phyloP scores from a whole-genome alignment of 2,888 invertebrate genomes.

The Platycheirus albimanus region DNA sequence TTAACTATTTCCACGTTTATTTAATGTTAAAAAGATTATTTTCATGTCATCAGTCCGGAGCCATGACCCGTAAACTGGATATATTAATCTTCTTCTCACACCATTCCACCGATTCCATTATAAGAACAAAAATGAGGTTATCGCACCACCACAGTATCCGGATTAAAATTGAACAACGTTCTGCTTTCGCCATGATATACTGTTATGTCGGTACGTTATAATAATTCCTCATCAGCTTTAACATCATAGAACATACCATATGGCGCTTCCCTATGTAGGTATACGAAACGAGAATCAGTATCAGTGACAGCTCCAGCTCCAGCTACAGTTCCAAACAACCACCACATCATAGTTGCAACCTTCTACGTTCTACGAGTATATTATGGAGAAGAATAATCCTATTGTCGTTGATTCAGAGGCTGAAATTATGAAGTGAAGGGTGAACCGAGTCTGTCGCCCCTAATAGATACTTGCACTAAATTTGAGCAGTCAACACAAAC shows the following conservation, averaged over 20 bases:
- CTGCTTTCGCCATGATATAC: constrained; percentile 1
- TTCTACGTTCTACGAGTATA: too few species aligned
- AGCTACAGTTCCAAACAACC: not conserved
- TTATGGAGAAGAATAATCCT: constrained; percentile 2
- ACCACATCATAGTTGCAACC: not conserved
- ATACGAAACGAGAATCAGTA: not conserved
- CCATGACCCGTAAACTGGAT: too few species aligned
- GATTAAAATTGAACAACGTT: constrained; percentile 1
- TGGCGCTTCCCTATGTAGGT: not conserved
- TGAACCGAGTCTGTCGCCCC: constrained; percentile 2
- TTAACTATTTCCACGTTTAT: too few species aligned
- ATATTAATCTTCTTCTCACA: too few species aligned
- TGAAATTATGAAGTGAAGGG: constrained; percentile 10
- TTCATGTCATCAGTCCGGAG: too few species aligned
- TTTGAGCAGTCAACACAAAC: not conserved
- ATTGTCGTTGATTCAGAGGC: constrained; percentile 11
- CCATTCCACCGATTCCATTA: too few species aligned
- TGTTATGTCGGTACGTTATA: not conserved
- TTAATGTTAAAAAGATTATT: too few species aligned
- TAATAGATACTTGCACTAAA: constrained; percentile 11
- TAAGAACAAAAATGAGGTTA: too few species aligned
- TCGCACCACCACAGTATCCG: too few species aligned
- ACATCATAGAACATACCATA: not conserved
- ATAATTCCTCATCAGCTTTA: not conserved
- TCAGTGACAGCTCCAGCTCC: not conserved